Percentiles rank a stretch among this genome's conserved stretches.
phyloP scores from a whole-genome alignment of 2,113 vertebrate genomes.

The Bambusicola thoracicus region DNA sequence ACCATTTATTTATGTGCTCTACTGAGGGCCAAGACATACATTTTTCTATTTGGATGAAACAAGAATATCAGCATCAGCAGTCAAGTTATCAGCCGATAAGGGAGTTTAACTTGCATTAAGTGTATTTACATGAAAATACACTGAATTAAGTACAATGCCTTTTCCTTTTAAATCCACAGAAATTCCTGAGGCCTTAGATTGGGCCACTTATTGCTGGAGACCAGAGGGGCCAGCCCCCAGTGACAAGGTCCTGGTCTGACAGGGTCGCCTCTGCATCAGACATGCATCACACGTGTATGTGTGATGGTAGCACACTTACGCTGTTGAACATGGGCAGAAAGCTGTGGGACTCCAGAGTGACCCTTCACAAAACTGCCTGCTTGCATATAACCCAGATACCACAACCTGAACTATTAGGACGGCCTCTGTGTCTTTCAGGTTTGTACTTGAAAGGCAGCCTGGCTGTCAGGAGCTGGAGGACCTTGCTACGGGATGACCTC shows the following conservation, averaged over 20 bases:
- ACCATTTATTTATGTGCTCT: not conserved
- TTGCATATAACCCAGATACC: accelerated
- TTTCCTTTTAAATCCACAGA: not conserved
- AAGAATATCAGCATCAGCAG: not conserved
- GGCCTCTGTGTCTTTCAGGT: not conserved
- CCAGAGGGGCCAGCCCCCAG: not conserved
- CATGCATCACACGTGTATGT: accelerated
- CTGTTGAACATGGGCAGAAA: not conserved
- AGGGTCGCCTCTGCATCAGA: not conserved
- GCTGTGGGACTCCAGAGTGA: accelerated
- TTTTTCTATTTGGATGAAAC: not conserved
- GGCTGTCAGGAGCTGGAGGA: not conserved
- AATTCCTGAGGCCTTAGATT: not conserved
- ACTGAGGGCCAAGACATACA: not conserved
- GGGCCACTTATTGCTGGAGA: not conserved
- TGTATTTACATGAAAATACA: not conserved
- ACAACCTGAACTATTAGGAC: not conserved
- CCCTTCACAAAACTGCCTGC: not conserved
- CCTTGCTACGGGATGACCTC: not conserved
- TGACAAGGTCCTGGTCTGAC: not conserved
- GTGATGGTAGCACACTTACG: accelerated
- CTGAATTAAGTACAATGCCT: not conserved
- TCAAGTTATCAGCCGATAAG: not conserved
- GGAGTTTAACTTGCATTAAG: not conserved
- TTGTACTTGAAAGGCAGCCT: not conserved